Evolutionary conservation across 2,888 invertebrate genomes (phyloP), one percentile per base, ranked within the genome.

Genomic region (Ectropis crepuscularia): DNA sequence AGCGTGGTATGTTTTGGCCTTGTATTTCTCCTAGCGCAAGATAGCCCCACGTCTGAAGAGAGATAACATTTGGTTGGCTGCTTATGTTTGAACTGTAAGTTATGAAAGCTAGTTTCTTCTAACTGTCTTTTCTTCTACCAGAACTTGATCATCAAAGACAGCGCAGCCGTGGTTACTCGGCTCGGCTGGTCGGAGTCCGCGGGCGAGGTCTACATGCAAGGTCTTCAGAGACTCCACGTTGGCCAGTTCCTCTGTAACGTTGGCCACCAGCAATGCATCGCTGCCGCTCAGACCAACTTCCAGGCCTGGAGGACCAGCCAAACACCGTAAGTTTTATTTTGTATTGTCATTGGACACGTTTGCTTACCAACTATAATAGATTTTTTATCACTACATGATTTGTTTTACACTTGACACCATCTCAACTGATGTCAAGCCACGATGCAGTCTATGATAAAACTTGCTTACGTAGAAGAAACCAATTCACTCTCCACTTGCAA

Each of bases 201-300:
- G 0, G 74, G 75, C 0, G 94, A 94, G 46, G 76, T 87, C 7
- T 94, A 91, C 74, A 89, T 95, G 76, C 91, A 89, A 0, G 88
- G 93, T 65, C 83, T 94, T 43, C 86, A 94, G 45, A 87, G 95
- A 57, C 88, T 89, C 82, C 86, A 94, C 51, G 83, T 95, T 0
- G 88, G 94, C 74, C 81, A 86, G 10, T 94, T 94, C 93, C 93
- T 95, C 0, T 96, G 94, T 67, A 81, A 89, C 48, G 79, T 89
- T 7, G 91, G 86, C 0, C 86, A 94, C 46, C 46, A 78, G 0
- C 75, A 80, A 10, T 94, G 94, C 65, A 64, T 89, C 6, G 53
- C 70, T 9, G 86, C 86, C n/a, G 93, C 89, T 2, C 73, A 57
- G 9, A 64, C 78, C 1, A 77, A 79, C 68, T 94, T 94, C 79